These are phyloP conservation scores for Cephus spinipes DNA, from an alignment of 2,888 invertebrate species.

Conservation along the genomic window DNA sequence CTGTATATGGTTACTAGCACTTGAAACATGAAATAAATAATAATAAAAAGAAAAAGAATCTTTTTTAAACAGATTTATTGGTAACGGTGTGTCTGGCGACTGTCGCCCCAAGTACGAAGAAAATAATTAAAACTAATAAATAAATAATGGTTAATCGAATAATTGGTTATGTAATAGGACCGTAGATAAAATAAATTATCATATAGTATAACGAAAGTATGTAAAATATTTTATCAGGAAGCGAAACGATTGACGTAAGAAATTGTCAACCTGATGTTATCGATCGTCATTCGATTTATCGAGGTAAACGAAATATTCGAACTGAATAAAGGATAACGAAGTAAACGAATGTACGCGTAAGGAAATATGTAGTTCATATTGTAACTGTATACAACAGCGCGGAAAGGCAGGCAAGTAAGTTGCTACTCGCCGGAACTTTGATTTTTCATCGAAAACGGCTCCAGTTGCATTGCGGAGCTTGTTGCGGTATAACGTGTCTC, in stretches of 20 bases:
- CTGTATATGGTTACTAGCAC: not conserved
- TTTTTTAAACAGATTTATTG: not conserved
- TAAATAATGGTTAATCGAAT: not conserved
- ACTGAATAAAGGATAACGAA: not conserved
- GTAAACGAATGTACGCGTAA: not conserved
- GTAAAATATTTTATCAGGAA: not conserved
- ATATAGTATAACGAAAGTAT: not conserved
- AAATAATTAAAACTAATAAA: not conserved
- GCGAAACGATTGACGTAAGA: not conserved
- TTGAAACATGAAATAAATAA: not conserved
- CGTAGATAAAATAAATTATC: not conserved
- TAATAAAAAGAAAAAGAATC: not conserved
- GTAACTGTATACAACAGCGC: not conserved
- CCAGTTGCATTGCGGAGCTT: conserved; percentile 18
- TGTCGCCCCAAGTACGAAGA: not conserved
- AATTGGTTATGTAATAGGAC: not conserved
- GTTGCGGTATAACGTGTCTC: not conserved
- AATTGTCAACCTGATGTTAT: not conserved
- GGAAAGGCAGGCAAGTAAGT: not conserved
- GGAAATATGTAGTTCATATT: not conserved
- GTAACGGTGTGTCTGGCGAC: not conserved
- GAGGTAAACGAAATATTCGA: not conserved
- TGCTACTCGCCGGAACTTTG: conserved; percentile 14
- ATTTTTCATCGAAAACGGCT: conserved; percentile 17
- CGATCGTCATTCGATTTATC: not conserved